Conservation (phyloP, 1,140 invertebrate genomes). For the Micrasema minimum region DNA sequence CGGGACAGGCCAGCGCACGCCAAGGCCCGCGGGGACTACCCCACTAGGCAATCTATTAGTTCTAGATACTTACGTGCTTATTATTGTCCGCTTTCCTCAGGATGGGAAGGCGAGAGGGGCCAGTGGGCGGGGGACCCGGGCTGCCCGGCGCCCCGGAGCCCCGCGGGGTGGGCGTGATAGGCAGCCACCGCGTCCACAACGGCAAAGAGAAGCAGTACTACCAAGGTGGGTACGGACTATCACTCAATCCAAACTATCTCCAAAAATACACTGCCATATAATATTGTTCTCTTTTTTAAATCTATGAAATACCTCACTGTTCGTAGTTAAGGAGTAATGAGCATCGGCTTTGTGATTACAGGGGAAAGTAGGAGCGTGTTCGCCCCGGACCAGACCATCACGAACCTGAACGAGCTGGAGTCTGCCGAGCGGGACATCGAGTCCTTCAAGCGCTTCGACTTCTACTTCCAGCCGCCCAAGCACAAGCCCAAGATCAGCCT, state of each 20-base stretch:
- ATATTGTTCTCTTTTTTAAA: too few species aligned
- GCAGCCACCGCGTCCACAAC: constrained; percentile 45
- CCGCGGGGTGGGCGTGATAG: constrained; percentile 36
- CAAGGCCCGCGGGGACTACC: too few species aligned
- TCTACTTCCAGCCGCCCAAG: constrained; percentile 60
- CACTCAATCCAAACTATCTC: too few species aligned
- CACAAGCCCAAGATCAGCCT: constrained; percentile 56
- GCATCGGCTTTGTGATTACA: not conserved
- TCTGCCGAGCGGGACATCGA: constrained; percentile 60
- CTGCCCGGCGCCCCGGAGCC: not conserved
- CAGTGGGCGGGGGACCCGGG: too few species aligned
- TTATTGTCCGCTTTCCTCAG: too few species aligned
- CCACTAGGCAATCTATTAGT: too few species aligned
- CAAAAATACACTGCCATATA: too few species aligned
- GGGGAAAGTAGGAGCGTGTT: constrained; percentile 57
- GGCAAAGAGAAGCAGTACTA: constrained; percentile 40
- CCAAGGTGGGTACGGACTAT: constrained; percentile 40
- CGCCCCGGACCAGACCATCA: constrained; percentile 58
- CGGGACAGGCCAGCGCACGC: too few species aligned
- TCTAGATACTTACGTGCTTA: too few species aligned
- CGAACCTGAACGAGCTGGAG: constrained; percentile 58
- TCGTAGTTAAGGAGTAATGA: too few species aligned
- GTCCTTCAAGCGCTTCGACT: constrained; percentile 61
- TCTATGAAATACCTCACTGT: too few species aligned
- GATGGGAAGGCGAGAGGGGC: too few species aligned